Evolutionary conservation across 2,888 invertebrate genomes (phyloP).

Genomic region (Digitonthophagus gazella): DNA sequence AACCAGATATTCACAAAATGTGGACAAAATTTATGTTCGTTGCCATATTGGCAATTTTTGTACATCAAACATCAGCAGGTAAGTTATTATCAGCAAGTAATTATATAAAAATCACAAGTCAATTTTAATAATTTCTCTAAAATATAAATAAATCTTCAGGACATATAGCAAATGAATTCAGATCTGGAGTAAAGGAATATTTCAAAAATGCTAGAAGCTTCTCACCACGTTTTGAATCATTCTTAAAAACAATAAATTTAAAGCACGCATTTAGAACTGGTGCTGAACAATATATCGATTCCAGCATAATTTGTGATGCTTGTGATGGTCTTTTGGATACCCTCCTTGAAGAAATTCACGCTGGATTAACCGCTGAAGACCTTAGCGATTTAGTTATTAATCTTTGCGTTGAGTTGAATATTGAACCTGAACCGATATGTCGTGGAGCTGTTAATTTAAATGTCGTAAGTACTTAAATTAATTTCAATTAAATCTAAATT

Average conservation of each 20-base stretch:
- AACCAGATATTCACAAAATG: background rate
- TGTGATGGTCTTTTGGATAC: conserved; percentile 20
- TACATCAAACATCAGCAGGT: background rate
- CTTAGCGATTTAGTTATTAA: background rate
- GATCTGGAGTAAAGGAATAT: conserved; percentile 16
- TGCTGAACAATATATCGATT: conserved; percentile 11
- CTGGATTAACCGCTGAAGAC: conserved; percentile 13
- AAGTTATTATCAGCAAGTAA: background rate
- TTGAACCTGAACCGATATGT: conserved; percentile 61
- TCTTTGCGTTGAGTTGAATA: conserved; percentile 57
- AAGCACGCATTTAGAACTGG: conserved; percentile 16
- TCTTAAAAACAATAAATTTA: conserved; percentile 11
- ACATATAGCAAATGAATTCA: conserved; percentile 7
- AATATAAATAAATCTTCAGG: no score
- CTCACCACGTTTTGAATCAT: background rate
- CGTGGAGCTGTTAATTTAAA: conserved; percentile 58
- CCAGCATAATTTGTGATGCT: background rate
- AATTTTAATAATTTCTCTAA: background rate
- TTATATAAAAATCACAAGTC: no score
- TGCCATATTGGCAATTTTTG: background rate
- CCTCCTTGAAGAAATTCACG: conserved; percentile 16
- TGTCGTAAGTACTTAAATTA: conserved; percentile 57
- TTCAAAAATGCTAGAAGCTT: conserved; percentile 9
- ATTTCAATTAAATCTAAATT: no score
- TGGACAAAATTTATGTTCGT: background rate